Evolutionary conservation across 2,888 invertebrate genomes (phyloP), one percentile per base, ranked within the genome.

Genomic region (Deilephila porcellus): DNA sequence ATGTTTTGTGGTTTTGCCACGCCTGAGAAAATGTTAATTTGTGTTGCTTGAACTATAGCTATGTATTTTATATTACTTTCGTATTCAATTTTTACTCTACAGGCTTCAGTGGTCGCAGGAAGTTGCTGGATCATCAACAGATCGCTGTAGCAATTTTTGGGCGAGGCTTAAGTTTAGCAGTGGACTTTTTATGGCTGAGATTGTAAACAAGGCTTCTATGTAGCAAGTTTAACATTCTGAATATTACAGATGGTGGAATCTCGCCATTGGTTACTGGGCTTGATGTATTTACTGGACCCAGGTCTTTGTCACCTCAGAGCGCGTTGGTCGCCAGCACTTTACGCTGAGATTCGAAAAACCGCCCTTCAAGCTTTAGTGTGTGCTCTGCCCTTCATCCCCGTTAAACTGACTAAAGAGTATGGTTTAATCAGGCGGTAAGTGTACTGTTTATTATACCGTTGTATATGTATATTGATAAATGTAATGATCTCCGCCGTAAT

Each of bases 271-370:
- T 76, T 93, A 0, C 73, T 90, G 8, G 94, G 93, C 0, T 80
- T 94, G 8, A 89, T 91, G 88, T 93, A 90, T 73, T 73, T 94
- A 52, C 73, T 94, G 56, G 93, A 93, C 74, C 93, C 93, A 14
- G 90, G 86, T 0, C 84, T 93, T 4, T 80, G 86, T 70, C 74
- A 76, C 1, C 85, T 93, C 5, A 82, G 90, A 25, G 79, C 85
- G 0, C 83, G 67, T 0, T 94, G 93, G 93, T 85, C 92, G 0
- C 78, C 86, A 0, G 34, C 89, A 0, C 85, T 93, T 0, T 93
- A 88, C 60, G 82, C 87, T 0, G 93, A 94, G 72, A 78, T 94
- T 4, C 87, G 91, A 4, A 88, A 86, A 75, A 82, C 84, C 2
- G 85, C 89, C 0, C 80, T 94, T 0, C 92, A 93, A 77, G 91